phyloP scores from a whole-genome alignment of 2,797 vertebrate species.

The Characodon lateralis region DNA sequence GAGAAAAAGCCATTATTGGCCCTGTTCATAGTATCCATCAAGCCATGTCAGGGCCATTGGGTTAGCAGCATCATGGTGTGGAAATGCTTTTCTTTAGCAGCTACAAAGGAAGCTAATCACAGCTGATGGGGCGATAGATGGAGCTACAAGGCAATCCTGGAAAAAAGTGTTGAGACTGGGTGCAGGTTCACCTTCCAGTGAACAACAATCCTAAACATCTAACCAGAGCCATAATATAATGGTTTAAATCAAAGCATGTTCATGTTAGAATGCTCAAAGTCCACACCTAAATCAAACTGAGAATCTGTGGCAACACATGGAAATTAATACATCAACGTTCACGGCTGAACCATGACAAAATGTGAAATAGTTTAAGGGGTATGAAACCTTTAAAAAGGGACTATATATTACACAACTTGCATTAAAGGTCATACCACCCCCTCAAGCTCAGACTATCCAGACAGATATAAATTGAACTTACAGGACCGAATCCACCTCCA shows the following conservation, averaged over 20 bases:
- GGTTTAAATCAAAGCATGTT: not conserved
- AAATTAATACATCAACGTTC: too few relatives aligned
- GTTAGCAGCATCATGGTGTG: too few relatives aligned
- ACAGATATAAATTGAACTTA: constrained; percentile 72
- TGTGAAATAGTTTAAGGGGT: not conserved
- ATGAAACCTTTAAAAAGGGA: not conserved
- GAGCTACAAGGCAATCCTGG: too few relatives aligned
- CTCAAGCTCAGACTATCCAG: not conserved
- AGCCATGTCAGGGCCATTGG: not conserved
- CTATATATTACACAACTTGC: not conserved
- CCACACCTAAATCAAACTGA: too few relatives aligned
- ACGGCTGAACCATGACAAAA: not conserved
- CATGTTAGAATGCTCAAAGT: not conserved
- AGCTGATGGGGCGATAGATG: not conserved
- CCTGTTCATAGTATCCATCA: not conserved
- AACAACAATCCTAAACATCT: not conserved
- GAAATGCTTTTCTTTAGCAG: not conserved
- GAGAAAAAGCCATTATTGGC: not conserved
- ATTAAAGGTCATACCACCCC: not conserved
- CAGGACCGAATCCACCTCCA: constrained; percentile 96
- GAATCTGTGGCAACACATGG: too few relatives aligned
- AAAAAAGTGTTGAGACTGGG: not conserved
- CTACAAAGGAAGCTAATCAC: not conserved
- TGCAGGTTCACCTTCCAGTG: not conserved
- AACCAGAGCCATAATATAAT: not conserved